A percentile compares a stretch with the other conserved stretches of the same genome.
These are phyloP conservation scores for Allolobophora icterica DNA, from an alignment of 2,888 invertebrate species.

Conservation along the genomic window DNA sequence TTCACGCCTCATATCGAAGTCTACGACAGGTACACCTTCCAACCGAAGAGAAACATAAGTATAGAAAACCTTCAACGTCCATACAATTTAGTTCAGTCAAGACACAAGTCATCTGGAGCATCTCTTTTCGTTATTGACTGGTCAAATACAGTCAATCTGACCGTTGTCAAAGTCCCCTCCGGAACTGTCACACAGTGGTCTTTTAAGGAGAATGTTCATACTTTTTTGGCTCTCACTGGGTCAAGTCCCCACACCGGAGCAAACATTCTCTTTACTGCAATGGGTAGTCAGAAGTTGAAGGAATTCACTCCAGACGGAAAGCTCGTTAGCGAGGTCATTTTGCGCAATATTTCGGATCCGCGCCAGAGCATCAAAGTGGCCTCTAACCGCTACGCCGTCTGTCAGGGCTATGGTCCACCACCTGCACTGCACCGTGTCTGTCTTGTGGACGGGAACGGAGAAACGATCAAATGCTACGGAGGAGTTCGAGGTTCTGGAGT, in stretches of 20 bases:
- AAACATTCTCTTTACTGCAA: not conserved
- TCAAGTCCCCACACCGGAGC: not conserved
- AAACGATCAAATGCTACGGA: not conserved
- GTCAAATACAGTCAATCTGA: not conserved
- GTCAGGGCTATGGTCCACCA: not conserved
- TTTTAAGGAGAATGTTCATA: not conserved
- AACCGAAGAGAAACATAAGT: not conserved
- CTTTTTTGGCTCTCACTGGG: not conserved
- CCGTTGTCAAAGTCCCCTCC: too few species aligned
- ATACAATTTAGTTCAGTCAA: not conserved
- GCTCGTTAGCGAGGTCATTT: not conserved
- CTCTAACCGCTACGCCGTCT: constrained; percentile 6
- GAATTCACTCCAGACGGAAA: not conserved
- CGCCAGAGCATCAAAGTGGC: not conserved
- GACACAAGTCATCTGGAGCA: not conserved
- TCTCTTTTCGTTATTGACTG: not conserved
- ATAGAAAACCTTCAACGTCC: not conserved
- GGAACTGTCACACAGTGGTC: not conserved
- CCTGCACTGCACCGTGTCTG: not conserved
- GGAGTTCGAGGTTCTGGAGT: not conserved
- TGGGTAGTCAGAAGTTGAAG: not conserved
- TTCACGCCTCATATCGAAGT: not conserved
- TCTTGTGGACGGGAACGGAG: not conserved
- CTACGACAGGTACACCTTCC: not conserved
- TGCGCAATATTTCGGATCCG: not conserved